These are phyloP conservation scores for Limonius californicus DNA, from an alignment of 1,140 invertebrate genomes.

Conservation along the genomic window DNA sequence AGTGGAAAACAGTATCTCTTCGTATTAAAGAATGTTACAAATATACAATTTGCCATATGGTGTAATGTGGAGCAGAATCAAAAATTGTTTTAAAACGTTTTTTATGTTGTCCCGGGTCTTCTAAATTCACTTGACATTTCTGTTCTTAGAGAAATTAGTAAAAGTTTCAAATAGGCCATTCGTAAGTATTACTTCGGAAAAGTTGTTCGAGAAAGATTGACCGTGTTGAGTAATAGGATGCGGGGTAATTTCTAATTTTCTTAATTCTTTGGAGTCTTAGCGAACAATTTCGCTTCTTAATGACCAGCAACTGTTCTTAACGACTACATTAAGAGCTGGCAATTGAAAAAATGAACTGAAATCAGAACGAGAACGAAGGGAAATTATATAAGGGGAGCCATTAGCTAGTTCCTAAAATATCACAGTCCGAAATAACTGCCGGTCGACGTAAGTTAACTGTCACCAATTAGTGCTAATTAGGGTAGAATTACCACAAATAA, in stretches of 20 bases:
- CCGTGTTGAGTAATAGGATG: background rate
- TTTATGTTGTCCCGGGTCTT: no score
- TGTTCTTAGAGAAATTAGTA: no score
- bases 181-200: background rate
- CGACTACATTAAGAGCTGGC: constrained; percentile 28
- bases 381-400: constrained; percentile 23
- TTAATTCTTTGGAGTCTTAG: constrained; percentile 24
- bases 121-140: no score
- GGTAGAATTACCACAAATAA: background rate
- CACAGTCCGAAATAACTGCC: constrained; percentile 3
- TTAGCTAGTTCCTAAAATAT: constrained; percentile 27
- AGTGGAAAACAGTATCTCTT: no score
- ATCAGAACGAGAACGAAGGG: constrained; percentile 22
- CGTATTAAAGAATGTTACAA: no score
- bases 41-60: no score
- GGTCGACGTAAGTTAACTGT: background rate
- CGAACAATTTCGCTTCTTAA: constrained; percentile 25
- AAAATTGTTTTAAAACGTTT: no score
- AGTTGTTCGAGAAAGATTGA: background rate
- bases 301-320: constrained; percentile 31
- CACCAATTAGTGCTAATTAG: background rate
- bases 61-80: no score
- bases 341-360: constrained; percentile 32
- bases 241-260: constrained; percentile 25
- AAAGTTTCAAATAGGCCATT: no score